Base-by-base conservation (phyloP, 2,797 vertebrate species). In the Cephalopachus bancanus region DNA sequence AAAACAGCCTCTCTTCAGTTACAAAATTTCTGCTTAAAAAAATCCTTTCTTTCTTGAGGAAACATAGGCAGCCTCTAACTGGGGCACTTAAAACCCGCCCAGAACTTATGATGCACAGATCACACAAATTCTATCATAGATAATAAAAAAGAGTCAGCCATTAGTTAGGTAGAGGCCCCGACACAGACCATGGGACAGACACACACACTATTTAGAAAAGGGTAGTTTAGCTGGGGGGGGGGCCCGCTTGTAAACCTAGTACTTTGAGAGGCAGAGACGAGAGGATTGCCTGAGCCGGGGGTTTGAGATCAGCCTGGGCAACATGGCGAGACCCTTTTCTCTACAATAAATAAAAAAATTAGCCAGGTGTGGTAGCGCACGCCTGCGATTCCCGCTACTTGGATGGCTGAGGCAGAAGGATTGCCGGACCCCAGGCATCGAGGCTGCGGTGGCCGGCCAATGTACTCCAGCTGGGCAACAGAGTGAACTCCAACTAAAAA, bases 1-100 rank as follows among this genome's bases (percentile, higher is more conserved):
- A 84, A 93, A 90, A 51, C 78, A 51, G 28, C 71, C 10, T 83
- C 33, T 72, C 78, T 74, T 91, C 53, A 89, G 44, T 83, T 65
- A 78, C 15, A 86, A 22, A 30, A 30, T 79, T 78, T 51, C n/a
- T 51, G 49, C 85, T 80, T 92, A 30, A 89, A 17, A 79, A 83
- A 83, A 84, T 67, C 62, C 17, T 84, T 59, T 80, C 51, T 10
- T 75, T 92, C 9, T 17, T 85, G 44, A 86, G 64, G 83, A 88
- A 67, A 83, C 51, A 83, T 62, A 24, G 57, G 5, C 64, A 95
- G 74, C 5, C 10, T 92, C 28, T 75, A 74, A 67, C 10, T 75
- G 26, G 15, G 19, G 37, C 15, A 94, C 28, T 91, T 37, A 92
- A 55, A 79, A 44, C 53, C 67, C 49, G 1, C 60, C 72, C 8